Conservation (phyloP, 23 tunicate genomes). For the Aplidium turbinatum region DNA sequence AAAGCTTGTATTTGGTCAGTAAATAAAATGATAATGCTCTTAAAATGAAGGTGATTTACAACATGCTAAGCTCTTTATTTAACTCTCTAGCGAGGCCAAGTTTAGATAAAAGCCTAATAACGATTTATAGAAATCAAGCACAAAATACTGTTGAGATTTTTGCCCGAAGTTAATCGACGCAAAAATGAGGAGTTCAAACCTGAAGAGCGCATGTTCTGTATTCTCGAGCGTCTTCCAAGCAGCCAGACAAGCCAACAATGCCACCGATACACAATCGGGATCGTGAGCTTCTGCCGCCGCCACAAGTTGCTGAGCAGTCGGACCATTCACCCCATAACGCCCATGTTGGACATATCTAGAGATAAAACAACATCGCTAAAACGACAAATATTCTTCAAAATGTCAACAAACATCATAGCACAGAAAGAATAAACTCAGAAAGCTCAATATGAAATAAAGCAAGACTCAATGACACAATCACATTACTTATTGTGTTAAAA, state of each 20-base stretch:
- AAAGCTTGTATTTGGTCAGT: no score
- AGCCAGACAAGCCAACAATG: conserved; percentile 33
- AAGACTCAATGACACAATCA: no score
- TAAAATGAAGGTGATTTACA: no score
- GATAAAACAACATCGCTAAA: background rate
- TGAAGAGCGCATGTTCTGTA: background rate
- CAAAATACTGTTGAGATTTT: conserved; percentile 16
- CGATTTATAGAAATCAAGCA: background rate
- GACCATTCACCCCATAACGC: conserved; percentile 54
- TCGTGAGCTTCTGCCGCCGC: conserved; percentile 48
- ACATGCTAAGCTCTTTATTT: background rate
- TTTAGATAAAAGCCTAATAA: conserved; percentile 6
- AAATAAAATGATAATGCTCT: no score
- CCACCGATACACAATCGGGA: conserved; percentile 54
- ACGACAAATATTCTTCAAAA: conserved; percentile 18
- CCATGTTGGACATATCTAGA: conserved; percentile 75
- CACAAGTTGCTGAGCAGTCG: conserved; percentile 55
- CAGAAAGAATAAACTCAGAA: no score
- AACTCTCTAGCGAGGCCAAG: background rate
- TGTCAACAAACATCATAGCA: conserved; percentile 47
- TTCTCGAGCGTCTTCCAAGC: conserved; percentile 30
- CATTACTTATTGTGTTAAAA: no score
- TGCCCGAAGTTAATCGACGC: conserved; percentile 19
- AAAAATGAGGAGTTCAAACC: background rate
- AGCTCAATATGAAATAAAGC: no score